Base-by-base conservation (phyloP, 1,140 invertebrate species). In the Acromyrmex charruanus region DNA sequence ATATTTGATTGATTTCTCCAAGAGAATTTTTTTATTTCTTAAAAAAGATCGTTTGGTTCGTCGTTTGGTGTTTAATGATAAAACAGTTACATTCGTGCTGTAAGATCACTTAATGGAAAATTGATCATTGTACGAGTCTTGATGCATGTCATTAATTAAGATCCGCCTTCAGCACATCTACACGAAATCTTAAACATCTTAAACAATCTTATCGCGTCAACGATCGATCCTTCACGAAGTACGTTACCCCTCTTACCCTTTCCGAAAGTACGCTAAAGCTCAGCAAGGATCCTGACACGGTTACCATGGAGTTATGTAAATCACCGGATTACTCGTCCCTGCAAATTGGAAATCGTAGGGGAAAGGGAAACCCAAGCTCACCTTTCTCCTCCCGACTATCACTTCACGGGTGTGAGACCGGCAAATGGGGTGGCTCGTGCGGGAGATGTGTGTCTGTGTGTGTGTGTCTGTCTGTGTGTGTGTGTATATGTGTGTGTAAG, bases 261-360 rank as follows among this genome's bases (percentile, higher is more conserved):
- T 74, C 58, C 55, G n/a, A 44, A 58, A 51, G 80, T 39, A 74
- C 55, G 55, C 69, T 84, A 84, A 75, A 87, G 86, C 84, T 89
- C 89, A 74, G 82, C 68, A 86, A 88, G 66, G 74, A 90, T 79
- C 44, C 84, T 82, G 90, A 88, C 87, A 90, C 77, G 79, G 88
- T 91, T 91, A 86, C 89, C 80, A 89, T 89, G 87, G 85, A 84
- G 87, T 89, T 91, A 91, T 91, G 90, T 91, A 91, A 91, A 91
- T 91, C 75, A 77, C 74, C 61, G 90, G 90, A 89, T 91, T 91
- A 89, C 85, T 85, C 71, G 81, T 66, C 85, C 85, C 85, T 88
- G 90, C 61, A 91, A 91, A 91, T 91, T 91, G 87, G 90, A 91
- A 89, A 89, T 91, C 87, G 77, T 39, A 63, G 35, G 72, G 21